phyloP scores from a whole-genome alignment of 2,113 vertebrate species.

The human region GRCh38 chr3:135539501-135540000 shows the following conservation, averaged over 20 bases:
- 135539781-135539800: background rate
- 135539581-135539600: background rate
- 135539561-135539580: background rate
- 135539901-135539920: background rate
- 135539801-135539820: background rate
- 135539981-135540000: background rate
- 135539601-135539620: background rate
- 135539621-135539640: background rate
- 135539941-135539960: background rate
- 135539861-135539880: background rate
- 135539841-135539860: background rate
- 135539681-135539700: background rate
- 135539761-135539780: background rate
- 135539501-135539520: background rate
- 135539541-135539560: background rate
- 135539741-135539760: background rate
- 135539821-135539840: background rate
- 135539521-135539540: conserved; percentile 10
- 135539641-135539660: background rate
- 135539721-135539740: background rate
- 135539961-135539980: background rate
- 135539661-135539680: background rate
- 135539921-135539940: background rate
- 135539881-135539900: background rate
- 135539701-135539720: background rate